Evolutionary conservation across 2,797 vertebrate genomes (phyloP).

Genomic region (Lepus townsendii): DNA sequence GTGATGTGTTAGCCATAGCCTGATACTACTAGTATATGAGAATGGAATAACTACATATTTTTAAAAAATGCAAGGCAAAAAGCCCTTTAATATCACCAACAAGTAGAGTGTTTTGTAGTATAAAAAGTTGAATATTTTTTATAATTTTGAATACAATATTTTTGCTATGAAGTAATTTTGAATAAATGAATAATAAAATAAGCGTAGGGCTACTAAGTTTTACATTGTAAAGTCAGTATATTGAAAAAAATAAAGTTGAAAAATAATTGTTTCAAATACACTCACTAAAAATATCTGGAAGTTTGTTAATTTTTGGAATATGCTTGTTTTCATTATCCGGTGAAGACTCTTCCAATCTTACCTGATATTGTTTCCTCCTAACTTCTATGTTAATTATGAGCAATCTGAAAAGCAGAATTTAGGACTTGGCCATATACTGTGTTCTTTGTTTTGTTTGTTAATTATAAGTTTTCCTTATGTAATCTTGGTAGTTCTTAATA

Average conservation of each 20-base stretch:
- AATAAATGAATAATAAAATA: constrained; percentile 57
- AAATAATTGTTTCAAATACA: constrained; percentile 10
- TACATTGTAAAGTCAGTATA: neutral
- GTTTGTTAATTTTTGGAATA: constrained; percentile 5
- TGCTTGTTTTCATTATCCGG: neutral
- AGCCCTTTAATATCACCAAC: neutral
- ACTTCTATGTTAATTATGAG: neutral
- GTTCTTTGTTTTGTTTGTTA: neutral
- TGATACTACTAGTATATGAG: neutral
- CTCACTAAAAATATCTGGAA: constrained; percentile 12
- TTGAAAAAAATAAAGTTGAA: constrained; percentile 10
- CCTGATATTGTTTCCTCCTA: constrained; percentile 19
- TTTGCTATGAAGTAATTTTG: constrained; percentile 59
- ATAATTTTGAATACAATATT: constrained; percentile 40
- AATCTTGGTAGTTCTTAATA: constrained; percentile 1
- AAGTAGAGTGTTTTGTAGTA: constrained; percentile 7
- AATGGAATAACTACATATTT: constrained; percentile 48
- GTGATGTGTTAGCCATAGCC: neutral
- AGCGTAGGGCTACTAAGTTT: neutral
- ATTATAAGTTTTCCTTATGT: neutral
- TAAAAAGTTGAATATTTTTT: constrained; percentile 33
- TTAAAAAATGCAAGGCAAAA: too few species aligned
- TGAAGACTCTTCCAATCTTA: neutral
- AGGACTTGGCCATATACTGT: neutral
- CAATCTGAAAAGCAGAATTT: neutral